Evolutionary conservation across 2,113 vertebrate species (phyloP).

Genomic region (Thunnus thynnus): DNA sequence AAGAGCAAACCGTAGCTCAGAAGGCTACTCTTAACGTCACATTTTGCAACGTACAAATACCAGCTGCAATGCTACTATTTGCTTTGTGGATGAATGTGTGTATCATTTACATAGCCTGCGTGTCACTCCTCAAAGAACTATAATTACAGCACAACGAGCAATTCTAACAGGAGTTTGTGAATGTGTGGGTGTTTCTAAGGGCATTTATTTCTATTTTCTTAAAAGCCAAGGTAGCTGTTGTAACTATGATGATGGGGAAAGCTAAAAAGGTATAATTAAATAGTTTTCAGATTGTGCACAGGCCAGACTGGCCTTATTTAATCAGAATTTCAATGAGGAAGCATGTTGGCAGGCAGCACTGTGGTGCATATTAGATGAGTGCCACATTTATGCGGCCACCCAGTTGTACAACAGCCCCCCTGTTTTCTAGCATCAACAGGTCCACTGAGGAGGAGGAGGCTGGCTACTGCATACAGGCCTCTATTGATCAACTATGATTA

Average conservation of each 20-base stretch:
- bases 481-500: constrained; percentile 77
- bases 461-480: constrained; percentile 69
- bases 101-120: constrained; percentile 1
- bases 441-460: constrained; percentile 69
- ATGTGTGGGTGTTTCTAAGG: constrained; percentile 10
- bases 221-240: constrained; percentile 35
- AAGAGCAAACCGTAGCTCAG: background rate
- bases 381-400: constrained; percentile 76
- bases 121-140: background rate
- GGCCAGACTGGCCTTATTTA: constrained; percentile 64
- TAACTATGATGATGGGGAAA: constrained; percentile 30
- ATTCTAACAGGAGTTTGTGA: background rate
- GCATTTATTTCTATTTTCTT: constrained; percentile 26
- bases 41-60: background rate
- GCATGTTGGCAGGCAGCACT: constrained; percentile 68
- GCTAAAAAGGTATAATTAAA: constrained; percentile 63
- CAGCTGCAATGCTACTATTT: background rate
- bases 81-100: constrained; percentile 1
- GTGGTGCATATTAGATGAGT: constrained; percentile 77
- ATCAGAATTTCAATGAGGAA: constrained; percentile 79
- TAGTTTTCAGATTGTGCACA: constrained; percentile 51
- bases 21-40: background rate
- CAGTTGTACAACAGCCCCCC: constrained; percentile 77
- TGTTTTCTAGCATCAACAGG: constrained; percentile 81
- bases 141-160: constrained; percentile 8